phyloP scores from a whole-genome alignment of 2,113 vertebrate species.

The Oreochromis niloticus region DNA sequence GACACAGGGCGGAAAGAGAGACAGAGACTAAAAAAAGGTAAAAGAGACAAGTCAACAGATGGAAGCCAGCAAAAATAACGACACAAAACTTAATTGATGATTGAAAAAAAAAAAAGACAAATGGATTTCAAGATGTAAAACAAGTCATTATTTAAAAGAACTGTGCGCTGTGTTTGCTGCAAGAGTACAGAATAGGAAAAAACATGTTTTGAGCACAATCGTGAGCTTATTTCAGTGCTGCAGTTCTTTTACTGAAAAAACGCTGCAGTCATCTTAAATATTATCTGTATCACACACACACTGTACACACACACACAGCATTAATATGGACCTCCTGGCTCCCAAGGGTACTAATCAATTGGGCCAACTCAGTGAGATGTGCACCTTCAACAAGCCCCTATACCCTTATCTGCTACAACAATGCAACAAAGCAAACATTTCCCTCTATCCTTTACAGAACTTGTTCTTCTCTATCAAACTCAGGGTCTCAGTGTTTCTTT shows the following conservation, averaged over 20 bases:
- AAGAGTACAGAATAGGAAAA: neutral
- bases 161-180: neutral
- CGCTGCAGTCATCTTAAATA: constrained; percentile 50
- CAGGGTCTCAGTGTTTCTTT: neutral
- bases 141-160: neutral
- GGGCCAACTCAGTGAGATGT: constrained; percentile 44
- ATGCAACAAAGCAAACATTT: constrained; percentile 22
- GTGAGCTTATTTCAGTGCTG: neutral
- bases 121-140: neutral
- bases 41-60: neutral
- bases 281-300: neutral
- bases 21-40: neutral
- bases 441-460: neutral
- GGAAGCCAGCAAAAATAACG: neutral
- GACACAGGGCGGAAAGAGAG: neutral
- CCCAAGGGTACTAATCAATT: constrained; percentile 53
- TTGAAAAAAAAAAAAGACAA: neutral
- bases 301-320: neutral
- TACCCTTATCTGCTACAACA: constrained; percentile 23
- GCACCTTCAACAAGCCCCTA: neutral
- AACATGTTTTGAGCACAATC: neutral
- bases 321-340: constrained; percentile 29
- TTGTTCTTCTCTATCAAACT: neutral
- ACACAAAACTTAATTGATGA: neutral
- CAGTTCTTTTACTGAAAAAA: constrained; percentile 38